Conservation (phyloP, 2,113 vertebrate genomes). For the Embiotoca jacksoni region DNA sequence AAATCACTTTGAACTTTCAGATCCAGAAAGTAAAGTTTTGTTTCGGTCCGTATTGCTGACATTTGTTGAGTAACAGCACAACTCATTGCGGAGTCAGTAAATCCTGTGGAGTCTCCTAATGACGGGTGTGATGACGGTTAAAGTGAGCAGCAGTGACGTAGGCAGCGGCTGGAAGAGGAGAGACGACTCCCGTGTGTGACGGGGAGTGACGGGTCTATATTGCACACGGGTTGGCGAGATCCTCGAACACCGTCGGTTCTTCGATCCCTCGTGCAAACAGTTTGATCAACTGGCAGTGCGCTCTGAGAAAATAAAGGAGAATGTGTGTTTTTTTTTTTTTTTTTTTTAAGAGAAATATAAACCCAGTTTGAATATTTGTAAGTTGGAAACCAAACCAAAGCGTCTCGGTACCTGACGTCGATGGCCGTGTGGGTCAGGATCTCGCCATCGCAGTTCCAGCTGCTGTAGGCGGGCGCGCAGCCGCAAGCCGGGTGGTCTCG, state of each 20-base stretch:
- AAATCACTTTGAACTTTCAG: not conserved
- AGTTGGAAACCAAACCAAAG: not conserved
- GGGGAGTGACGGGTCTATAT: conserved; percentile 38
- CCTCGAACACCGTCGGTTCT: conserved; percentile 80
- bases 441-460: conserved; percentile 98
- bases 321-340: no score
- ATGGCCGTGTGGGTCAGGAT: conserved; percentile 87
- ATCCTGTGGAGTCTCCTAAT: not conserved
- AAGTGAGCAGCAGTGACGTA: not conserved
- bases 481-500: conserved; percentile 87
- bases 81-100: not conserved
- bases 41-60: not conserved
- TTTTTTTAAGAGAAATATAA: not conserved
- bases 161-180: not conserved
- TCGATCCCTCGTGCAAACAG: conserved; percentile 96
- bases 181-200: conserved; percentile 41
- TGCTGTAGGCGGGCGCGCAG: conserved; percentile 83
- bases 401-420: conserved; percentile 87
- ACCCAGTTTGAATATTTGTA: not conserved
- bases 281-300: conserved; percentile 92
- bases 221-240: conserved; percentile 64
- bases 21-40: not conserved
- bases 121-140: conserved; percentile 19
- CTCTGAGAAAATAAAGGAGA: conserved; percentile 82
- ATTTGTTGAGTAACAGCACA: not conserved